A percentile compares a stretch with the other conserved stretches of the same genome.
phyloP scores from a whole-genome alignment of 2,113 vertebrate species.

The Elephas maximus region DNA sequence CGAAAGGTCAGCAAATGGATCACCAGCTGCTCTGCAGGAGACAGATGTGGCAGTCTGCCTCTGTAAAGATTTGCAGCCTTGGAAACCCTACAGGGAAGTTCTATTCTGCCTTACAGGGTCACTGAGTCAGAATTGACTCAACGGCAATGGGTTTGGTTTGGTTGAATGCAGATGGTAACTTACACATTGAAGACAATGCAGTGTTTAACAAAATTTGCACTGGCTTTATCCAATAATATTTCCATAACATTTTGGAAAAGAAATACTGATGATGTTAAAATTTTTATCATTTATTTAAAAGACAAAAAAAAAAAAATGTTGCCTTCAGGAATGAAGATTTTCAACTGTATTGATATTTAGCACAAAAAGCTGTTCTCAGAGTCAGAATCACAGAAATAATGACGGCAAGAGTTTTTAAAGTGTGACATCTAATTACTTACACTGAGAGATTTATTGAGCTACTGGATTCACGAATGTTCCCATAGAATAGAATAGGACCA shows the following conservation, averaged over 20 bases:
- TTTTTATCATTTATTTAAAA: background rate
- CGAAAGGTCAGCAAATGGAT: no score
- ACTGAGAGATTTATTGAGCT: background rate
- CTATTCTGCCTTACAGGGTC: no score
- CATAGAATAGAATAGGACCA: accelerated
- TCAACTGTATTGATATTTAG: background rate
- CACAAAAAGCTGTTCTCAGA: background rate
- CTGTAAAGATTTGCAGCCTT: no score
- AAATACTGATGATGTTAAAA: background rate
- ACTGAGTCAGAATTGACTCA: no score
- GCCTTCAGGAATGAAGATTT: background rate
- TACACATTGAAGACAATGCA: background rate
- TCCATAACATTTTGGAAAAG: background rate
- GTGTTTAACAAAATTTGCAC: background rate
- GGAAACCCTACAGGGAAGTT: no score
- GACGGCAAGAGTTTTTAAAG: background rate
- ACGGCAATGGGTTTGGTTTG: no score
- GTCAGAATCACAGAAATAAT: background rate
- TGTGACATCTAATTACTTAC: background rate
- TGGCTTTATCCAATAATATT: background rate
- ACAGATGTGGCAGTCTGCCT: no score
- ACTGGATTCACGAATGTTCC: background rate
- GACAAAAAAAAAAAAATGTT: background rate
- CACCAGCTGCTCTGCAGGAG: no score
- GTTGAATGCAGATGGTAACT: background rate